Conservation (phyloP, 2,797 vertebrate genomes). For the Tokudaia muenninki region DNA sequence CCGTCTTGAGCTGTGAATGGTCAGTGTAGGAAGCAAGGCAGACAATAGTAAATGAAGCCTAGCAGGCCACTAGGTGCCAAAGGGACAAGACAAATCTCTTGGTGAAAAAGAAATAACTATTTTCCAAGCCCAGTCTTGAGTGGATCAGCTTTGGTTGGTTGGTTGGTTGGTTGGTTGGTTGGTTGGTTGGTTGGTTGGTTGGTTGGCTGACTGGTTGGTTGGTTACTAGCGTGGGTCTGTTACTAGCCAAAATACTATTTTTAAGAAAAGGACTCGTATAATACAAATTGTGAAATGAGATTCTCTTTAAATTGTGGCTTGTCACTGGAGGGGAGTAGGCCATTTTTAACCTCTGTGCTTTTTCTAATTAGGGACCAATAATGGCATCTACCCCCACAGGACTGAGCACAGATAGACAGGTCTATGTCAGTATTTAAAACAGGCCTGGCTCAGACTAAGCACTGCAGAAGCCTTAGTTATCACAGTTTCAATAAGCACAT, state of each 20-base stretch:
- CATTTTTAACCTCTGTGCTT: background rate
- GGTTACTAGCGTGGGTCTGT: background rate
- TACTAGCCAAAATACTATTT: background rate
- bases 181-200: background rate
- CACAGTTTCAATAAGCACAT: background rate
- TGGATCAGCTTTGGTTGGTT: background rate
- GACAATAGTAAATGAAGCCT: background rate
- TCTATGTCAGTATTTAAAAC: background rate
- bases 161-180: background rate
- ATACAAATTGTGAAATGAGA: background rate
- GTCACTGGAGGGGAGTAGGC: background rate
- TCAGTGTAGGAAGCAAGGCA: background rate
- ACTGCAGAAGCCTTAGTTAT: background rate
- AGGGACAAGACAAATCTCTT: background rate
- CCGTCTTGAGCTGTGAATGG: background rate
- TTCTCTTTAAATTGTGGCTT: slow-evolving; percentile 13
- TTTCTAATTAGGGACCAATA: background rate
- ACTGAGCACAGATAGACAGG: background rate
- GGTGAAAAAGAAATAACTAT: background rate
- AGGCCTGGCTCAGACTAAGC: background rate
- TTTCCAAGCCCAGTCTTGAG: background rate
- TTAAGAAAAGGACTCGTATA: background rate
- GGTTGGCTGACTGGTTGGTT: background rate
- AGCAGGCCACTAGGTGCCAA: background rate
- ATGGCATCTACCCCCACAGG: background rate